Conservation (phyloP, 2,888 invertebrate genomes). For the Hirudinaria manillensis region DNA sequence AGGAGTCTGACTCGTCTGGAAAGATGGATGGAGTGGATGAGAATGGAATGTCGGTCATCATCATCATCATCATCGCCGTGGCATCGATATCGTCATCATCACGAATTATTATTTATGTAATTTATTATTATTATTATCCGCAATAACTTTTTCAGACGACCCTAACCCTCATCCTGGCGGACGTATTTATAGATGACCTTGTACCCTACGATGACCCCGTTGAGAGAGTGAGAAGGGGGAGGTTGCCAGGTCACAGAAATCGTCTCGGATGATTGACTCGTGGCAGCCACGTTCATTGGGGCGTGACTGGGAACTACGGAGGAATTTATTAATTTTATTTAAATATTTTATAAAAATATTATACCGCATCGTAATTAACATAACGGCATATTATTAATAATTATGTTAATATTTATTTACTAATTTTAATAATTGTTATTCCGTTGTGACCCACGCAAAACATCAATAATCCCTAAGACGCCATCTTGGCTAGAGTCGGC, state of each 20-base stretch:
- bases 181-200: slow-evolving; percentile 71
- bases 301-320: slow-evolving; percentile 76
- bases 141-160: background rate
- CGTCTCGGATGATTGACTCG: slow-evolving; percentile 85
- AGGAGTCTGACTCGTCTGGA: slow-evolving; percentile 55
- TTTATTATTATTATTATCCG: too few relatives aligned
- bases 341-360: too few relatives aligned
- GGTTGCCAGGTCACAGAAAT: slow-evolving; percentile 90
- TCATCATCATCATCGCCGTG: slow-evolving; percentile 1
- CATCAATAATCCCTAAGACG: too few relatives aligned
- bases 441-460: too few relatives aligned
- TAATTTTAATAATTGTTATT: too few relatives aligned
- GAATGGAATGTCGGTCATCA: background rate
- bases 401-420: too few relatives aligned
- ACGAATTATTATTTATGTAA: background rate
- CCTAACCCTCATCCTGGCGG: slow-evolving; percentile 51
- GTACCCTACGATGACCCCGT: slow-evolving; percentile 91
- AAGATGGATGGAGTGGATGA: background rate
- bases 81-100: background rate
- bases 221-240: slow-evolving; percentile 81
- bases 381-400: too few relatives aligned
- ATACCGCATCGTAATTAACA: too few relatives aligned
- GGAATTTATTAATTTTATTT: background rate
- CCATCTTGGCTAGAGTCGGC: too few relatives aligned
- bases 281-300: slow-evolving; percentile 82